These are phyloP conservation scores for Ornithoptera alexandrae DNA, from an alignment of 2,888 invertebrate genomes.

Conservation along the genomic window DNA sequence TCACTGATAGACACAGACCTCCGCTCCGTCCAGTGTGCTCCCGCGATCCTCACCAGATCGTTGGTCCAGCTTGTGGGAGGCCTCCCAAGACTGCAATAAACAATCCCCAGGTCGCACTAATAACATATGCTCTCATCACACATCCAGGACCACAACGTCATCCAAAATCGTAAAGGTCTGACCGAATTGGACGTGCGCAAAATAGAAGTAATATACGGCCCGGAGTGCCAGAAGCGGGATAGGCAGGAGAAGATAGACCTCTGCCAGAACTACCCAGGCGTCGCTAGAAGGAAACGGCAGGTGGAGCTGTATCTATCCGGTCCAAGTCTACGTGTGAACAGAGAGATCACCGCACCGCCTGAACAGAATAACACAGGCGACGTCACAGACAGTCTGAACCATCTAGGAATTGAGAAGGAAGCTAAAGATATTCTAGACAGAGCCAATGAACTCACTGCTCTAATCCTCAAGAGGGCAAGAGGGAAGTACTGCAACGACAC, in stretches of 20 bases:
- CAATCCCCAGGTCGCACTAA: no score
- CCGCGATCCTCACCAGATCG: no score
- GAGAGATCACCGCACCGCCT: slow-evolving; percentile 60
- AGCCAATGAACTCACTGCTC: slow-evolving; percentile 45
- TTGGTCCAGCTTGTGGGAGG: no score
- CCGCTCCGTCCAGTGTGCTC: no score
- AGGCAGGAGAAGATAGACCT: slow-evolving; percentile 60
- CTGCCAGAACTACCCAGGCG: slow-evolving; percentile 60
- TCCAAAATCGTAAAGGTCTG: slow-evolving; percentile 50
- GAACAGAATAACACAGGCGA: slow-evolving; percentile 5
- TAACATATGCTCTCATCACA: not conserved
- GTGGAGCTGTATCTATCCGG: slow-evolving; percentile 31
- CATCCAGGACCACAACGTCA: slow-evolving; percentile 47
- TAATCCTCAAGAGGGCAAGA: slow-evolving; percentile 50
- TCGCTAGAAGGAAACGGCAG: slow-evolving; percentile 46
- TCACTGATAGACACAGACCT: no score
- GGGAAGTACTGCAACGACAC: slow-evolving; percentile 51
- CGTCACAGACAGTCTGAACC: slow-evolving; percentile 34
- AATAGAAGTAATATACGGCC: slow-evolving; percentile 59
- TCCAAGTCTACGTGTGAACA: slow-evolving; percentile 57
- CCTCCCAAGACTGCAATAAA: no score
- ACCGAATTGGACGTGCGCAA: slow-evolving; percentile 54
- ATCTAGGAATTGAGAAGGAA: slow-evolving; percentile 50
- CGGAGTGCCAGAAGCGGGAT: slow-evolving; percentile 58
- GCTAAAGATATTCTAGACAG: slow-evolving; percentile 49